A percentile compares a stretch with the other conserved stretches of the same genome.
These are phyloP conservation scores for Agrilus mali DNA, from an alignment of 2,888 invertebrate genomes.

Conservation along the genomic window DNA sequence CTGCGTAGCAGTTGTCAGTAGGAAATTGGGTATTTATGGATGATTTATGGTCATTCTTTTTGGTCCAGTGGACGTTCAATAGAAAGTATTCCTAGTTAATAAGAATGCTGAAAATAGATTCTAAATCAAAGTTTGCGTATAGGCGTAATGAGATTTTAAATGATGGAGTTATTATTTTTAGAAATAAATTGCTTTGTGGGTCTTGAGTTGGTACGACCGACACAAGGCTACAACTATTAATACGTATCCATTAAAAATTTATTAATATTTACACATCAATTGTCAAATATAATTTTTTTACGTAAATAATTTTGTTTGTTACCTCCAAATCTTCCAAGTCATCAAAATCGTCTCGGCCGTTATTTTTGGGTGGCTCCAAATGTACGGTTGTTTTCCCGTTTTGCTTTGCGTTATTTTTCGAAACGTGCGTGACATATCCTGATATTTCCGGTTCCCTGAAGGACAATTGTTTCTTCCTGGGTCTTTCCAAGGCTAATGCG, in stretches of 20 bases:
- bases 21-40: too few species aligned
- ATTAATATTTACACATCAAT: too few species aligned
- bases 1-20: too few species aligned
- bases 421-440: slow-evolving; percentile 12
- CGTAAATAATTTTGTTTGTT: slow-evolving; percentile 6
- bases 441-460: slow-evolving; percentile 72
- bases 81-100: too few species aligned
- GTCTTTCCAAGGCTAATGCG: slow-evolving; percentile 43
- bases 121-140: too few species aligned
- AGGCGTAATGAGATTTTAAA: not conserved
- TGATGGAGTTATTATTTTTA: not conserved
- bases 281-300: too few species aligned
- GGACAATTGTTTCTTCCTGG: slow-evolving; percentile 67
- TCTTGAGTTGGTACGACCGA: too few species aligned
- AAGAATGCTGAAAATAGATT: too few species aligned
- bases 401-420: slow-evolving; percentile 10
- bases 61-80: too few species aligned
- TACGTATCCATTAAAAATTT: too few species aligned
- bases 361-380: slow-evolving; percentile 20
- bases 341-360: slow-evolving; percentile 43
- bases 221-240: too few species aligned
- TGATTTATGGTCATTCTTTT: too few species aligned
- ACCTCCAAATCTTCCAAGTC: slow-evolving; percentile 47
- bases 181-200: not conserved
- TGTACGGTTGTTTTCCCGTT: slow-evolving; percentile 4